These are phyloP conservation scores for Drosophila santomea DNA, from an alignment of 1,140 invertebrate genomes.

Conservation along the genomic window DNA sequence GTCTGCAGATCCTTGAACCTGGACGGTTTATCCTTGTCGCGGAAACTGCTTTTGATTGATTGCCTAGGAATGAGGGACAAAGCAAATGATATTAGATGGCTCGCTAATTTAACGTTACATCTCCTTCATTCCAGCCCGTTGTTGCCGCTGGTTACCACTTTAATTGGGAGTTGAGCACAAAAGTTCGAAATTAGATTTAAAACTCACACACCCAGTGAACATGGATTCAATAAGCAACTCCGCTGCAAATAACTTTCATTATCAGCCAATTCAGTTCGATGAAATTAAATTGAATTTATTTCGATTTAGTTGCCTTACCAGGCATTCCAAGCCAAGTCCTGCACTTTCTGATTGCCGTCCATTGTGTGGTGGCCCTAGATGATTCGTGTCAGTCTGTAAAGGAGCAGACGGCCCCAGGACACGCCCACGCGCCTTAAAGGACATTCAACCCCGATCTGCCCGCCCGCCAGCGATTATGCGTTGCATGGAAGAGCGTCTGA, in stretches of 20 bases:
- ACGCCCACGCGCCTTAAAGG: conserved; percentile 30
- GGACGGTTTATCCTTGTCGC: conserved; percentile 87
- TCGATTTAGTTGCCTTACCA: conserved; percentile 15
- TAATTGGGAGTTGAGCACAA: conserved; percentile 20
- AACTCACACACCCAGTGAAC: conserved; percentile 25
- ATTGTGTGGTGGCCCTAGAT: conserved; percentile 37
- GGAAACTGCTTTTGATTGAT: conserved; percentile 87
- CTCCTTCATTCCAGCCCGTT: no score
- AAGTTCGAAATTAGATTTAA: conserved; percentile 11
- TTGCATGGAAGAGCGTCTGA: conserved; percentile 47
- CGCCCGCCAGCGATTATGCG: conserved; percentile 33
- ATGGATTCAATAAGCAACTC: conserved; percentile 8
- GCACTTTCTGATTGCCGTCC: conserved; percentile 50
- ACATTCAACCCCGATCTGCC: conserved; percentile 12
- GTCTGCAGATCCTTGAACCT: conserved; percentile 87
- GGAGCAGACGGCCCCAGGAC: conserved; percentile 34
- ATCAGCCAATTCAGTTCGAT: conserved; percentile 34
- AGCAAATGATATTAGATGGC: neutral
- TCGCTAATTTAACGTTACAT: neutral
- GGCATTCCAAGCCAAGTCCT: conserved; percentile 14
- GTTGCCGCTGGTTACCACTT: conserved; percentile 9
- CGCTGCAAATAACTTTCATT: conserved; percentile 31
- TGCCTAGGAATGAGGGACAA: conserved; percentile 38
- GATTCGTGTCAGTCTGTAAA: conserved; percentile 13
- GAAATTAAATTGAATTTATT: conserved; percentile 42